phyloP scores from a whole-genome alignment of 53 echinoderm and acorn worm genomes.

The Holothuria scabra region DNA sequence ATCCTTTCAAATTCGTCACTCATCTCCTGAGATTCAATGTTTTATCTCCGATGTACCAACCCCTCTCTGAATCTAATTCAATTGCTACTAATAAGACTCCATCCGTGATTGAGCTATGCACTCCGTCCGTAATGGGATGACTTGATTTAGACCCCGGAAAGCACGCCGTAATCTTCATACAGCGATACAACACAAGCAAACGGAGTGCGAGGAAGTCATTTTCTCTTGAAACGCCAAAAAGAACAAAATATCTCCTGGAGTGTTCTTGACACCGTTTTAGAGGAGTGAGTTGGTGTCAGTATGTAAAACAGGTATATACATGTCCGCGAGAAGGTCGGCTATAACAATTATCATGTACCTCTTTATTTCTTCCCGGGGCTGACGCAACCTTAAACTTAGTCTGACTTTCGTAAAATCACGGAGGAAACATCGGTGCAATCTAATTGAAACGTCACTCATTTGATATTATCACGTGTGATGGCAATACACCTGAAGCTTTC shows the following conservation, averaged over 20 bases:
- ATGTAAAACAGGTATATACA: conserved; percentile 20
- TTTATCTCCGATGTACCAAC: not conserved
- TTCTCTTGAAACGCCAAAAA: conserved; percentile 15
- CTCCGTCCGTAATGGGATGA: conserved; percentile 29
- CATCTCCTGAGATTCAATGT: conserved; percentile 31
- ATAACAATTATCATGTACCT: no score
- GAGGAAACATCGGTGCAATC: no score
- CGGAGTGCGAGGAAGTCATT: not conserved
- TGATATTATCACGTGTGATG: no score
- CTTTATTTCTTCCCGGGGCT: no score
- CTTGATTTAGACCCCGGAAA: not conserved
- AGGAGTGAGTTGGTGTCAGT: conserved; percentile 14
- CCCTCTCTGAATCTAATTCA: conserved; percentile 29
- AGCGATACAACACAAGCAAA: no score
- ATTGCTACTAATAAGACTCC: conserved; percentile 28
- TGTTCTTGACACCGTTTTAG: conserved; percentile 26
- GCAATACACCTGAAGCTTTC: no score
- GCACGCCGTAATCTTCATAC: not conserved
- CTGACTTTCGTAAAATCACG: no score
- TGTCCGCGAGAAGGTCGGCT: not conserved
- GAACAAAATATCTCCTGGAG: not conserved
- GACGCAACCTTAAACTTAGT: no score
- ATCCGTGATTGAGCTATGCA: not conserved
- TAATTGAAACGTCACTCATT: no score
- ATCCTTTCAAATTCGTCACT: not conserved